A percentile compares a stretch with the other conserved stretches of the same genome.
Conservation (phyloP, 2,113 vertebrate genomes). For the Phyllostomus discolor region DNA sequence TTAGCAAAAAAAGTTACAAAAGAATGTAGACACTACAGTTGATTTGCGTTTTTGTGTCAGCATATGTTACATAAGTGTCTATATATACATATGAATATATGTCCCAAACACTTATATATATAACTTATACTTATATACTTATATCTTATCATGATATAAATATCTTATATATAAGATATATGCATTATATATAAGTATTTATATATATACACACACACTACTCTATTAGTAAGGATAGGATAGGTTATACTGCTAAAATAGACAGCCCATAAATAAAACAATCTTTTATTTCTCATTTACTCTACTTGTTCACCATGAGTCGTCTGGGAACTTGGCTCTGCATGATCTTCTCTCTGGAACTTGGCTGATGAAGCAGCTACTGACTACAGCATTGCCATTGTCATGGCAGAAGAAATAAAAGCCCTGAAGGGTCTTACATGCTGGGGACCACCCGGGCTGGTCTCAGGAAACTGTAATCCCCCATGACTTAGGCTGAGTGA, state of each 20-base stretch:
- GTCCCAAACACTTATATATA: no score
- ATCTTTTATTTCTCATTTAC: not conserved
- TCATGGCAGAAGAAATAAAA: not conserved
- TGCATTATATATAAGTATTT: no score
- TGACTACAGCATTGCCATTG: not conserved
- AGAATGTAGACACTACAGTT: not conserved
- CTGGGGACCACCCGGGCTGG: no score
- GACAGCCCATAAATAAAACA: not conserved
- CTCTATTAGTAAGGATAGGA: not conserved
- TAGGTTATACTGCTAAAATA: not conserved
- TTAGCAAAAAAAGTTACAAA: not conserved
- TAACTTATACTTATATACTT: no score
- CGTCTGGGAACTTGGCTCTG: not conserved
- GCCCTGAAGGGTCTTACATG: not conserved
- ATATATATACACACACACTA: not conserved
- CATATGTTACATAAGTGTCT: not conserved
- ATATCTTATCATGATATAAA: no score
- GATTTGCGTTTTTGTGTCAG: not conserved
- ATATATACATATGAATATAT: no score
- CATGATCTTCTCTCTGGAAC: not conserved
- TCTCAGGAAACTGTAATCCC: no score
- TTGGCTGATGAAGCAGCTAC: not conserved
- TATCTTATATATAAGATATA: no score
- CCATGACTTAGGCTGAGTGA: no score
- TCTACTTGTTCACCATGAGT: not conserved